Evolutionary conservation across 2,113 vertebrate species (phyloP).

Genomic region (Gnathonemus echidnorhynchus): DNA sequence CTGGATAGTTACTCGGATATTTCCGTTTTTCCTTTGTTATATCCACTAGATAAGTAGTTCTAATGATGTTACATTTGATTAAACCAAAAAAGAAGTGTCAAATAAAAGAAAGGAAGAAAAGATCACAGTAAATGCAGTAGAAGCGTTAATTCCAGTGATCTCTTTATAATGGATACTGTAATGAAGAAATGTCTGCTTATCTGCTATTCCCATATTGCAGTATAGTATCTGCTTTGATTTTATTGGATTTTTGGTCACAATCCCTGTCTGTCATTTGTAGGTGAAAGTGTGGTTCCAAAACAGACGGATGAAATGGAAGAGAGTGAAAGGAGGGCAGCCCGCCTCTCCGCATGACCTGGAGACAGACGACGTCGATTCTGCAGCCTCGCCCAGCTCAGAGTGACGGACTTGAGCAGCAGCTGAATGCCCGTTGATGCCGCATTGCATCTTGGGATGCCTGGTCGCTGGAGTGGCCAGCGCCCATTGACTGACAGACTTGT

Average conservation of each 20-base stretch:
- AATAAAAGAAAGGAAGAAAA: neutral
- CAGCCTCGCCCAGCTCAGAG: conserved; percentile 82
- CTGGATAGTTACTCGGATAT: neutral
- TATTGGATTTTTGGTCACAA: neutral
- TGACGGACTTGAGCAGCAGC: conserved; percentile 40
- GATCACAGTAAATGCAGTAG: neutral
- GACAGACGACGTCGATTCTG: conserved; percentile 80
- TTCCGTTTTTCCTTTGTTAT: neutral
- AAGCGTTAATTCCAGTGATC: neutral
- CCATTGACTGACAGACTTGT: neutral
- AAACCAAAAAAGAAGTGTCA: neutral
- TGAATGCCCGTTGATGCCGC: neutral
- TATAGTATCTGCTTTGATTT: neutral
- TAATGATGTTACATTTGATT: neutral
- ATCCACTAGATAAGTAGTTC: neutral
- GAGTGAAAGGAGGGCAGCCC: conserved; percentile 86
- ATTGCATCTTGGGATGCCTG: neutral
- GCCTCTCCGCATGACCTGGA: conserved; percentile 74
- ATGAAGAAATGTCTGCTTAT: conserved; percentile 7
- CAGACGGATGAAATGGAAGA: conserved; percentile 98
- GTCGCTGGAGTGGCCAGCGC: neutral
- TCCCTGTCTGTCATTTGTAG: conserved; percentile 43
- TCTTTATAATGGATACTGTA: neutral
- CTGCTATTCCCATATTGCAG: conserved; percentile 13
- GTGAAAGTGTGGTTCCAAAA: conserved; percentile 99